Evolutionary conservation across 1,140 invertebrate genomes (phyloP).

Genomic region (Ceratina calcarata): DNA sequence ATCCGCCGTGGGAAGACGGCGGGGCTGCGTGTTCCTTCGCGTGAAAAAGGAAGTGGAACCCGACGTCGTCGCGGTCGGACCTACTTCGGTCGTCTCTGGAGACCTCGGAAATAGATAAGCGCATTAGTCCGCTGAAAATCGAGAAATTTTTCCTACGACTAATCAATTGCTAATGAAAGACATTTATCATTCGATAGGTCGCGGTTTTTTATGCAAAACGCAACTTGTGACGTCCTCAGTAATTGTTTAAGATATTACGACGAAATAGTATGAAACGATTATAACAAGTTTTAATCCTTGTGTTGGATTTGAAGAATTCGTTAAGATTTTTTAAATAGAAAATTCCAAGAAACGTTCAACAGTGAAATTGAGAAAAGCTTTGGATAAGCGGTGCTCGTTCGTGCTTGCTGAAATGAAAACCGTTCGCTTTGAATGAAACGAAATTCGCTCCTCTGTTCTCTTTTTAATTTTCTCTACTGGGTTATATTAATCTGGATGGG

Average conservation of each 20-base stretch:
- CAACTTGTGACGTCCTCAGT: too few relatives aligned
- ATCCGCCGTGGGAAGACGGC: not conserved
- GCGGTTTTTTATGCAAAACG: too few relatives aligned
- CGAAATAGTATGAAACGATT: too few relatives aligned
- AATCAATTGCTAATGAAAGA: too few relatives aligned
- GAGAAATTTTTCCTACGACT: too few relatives aligned
- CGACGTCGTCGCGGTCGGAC: not conserved
- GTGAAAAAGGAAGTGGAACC: not conserved
- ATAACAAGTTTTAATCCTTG: too few relatives aligned
- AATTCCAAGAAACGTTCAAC: slow-evolving; percentile 20
- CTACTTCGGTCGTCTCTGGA: too few relatives aligned
- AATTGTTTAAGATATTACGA: too few relatives aligned
- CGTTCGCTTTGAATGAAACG: not conserved
- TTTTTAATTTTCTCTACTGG: not conserved
- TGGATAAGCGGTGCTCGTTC: not conserved
- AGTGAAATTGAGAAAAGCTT: not conserved
- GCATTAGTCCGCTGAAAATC: not conserved
- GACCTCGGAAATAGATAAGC: not conserved
- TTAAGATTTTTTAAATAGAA: not conserved
- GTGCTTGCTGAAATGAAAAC: not conserved
- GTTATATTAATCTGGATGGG: not conserved
- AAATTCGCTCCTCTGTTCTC: not conserved
- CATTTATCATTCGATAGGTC: not conserved
- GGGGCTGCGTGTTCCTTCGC: not conserved
- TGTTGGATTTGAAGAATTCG: too few relatives aligned